Evolutionary conservation across 2,888 invertebrate species (phyloP).

Genomic region (Orchestes rusci): DNA sequence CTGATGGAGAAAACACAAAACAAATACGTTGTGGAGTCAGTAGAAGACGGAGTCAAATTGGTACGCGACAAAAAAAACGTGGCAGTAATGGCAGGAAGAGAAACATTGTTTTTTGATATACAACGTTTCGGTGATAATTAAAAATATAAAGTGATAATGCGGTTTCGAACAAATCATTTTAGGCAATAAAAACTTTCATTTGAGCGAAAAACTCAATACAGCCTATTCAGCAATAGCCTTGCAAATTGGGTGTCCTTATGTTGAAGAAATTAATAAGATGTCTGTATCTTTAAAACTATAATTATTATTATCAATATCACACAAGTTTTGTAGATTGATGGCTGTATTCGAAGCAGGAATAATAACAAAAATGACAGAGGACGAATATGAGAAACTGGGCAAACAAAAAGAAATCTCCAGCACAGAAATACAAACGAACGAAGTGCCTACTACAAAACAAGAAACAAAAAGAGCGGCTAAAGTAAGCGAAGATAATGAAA

Average conservation of each 20-base stretch:
- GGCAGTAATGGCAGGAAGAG: slow-evolving; percentile 65
- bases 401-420: slow-evolving; percentile 45
- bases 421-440: slow-evolving; percentile 43
- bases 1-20: slow-evolving; percentile 51
- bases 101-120: slow-evolving; percentile 68
- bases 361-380: slow-evolving; percentile 66
- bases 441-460: slow-evolving; percentile 30
- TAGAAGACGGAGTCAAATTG: slow-evolving; percentile 62
- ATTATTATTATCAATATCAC: background rate
- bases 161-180: too few relatives aligned
- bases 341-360: slow-evolving; percentile 70
- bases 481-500: slow-evolving; percentile 37
- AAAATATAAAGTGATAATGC: too few relatives aligned
- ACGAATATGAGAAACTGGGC: slow-evolving; percentile 65
- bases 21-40: slow-evolving; percentile 56
- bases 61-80: slow-evolving; percentile 55
- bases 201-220: slow-evolving; percentile 70
- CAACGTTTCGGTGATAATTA: slow-evolving; percentile 57
- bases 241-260: slow-evolving; percentile 68
- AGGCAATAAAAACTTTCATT: slow-evolving; percentile 62
- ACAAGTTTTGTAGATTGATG: slow-evolving; percentile 50
- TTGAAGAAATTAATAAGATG: slow-evolving; percentile 67
- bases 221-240: slow-evolving; percentile 71
- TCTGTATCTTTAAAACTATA: slow-evolving; percentile 38
- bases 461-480: slow-evolving; percentile 33